Base-by-base conservation (phyloP, 1,140 invertebrate species). In the Saxidomus purpurata region DNA sequence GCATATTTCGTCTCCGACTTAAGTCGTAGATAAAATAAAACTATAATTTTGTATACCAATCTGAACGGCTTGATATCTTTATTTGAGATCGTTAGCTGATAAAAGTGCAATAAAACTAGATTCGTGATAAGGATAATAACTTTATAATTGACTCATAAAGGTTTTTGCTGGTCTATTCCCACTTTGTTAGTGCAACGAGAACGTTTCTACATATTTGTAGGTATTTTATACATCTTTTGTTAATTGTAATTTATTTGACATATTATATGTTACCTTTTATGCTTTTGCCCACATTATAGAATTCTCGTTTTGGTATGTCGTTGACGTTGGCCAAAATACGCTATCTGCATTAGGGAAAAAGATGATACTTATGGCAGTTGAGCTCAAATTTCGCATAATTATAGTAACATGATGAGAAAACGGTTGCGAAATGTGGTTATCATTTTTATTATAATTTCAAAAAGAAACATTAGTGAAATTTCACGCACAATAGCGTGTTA, bases 211-310 rank as follows among this genome's bases (percentile, higher is more conserved):
- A 11, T 55, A 55, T 79, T 55, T 79, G 49, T 49, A 43, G 59
- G 52, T 59, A 82, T 61, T 61, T 82, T 67, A 67, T 63, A 82
- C 40, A 40, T 31, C 80, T 63, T 82, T 82, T 82, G 80, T 82
- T 61, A 82, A 82, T 82, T 82, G 52, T 82, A 82, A 82, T 82
- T 82, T 82, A 82, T 82, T 61, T 82, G 80, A 82, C 80, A 82
- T 55, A 47, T 82, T 82, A 82, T 82, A 63, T 61, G 38, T 82
- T 82, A 38, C 80, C 52, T 82, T 82, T 61, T 61, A 82, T 82
- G 59, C 59, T 25, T 63, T 61, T 82, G 38, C 80, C 80, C 80
- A 82, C 80, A 61, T 43, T 82, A 82, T 82, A 82, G 80, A 82
- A 52, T 43, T 40, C 59, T 63, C 34, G 11, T 28, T 28, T 31